Percentiles rank a stretch among this genome's conserved stretches.
These are phyloP conservation scores for Athetis lepigone DNA, from an alignment of 2,888 invertebrate genomes.

Conservation along the genomic window DNA sequence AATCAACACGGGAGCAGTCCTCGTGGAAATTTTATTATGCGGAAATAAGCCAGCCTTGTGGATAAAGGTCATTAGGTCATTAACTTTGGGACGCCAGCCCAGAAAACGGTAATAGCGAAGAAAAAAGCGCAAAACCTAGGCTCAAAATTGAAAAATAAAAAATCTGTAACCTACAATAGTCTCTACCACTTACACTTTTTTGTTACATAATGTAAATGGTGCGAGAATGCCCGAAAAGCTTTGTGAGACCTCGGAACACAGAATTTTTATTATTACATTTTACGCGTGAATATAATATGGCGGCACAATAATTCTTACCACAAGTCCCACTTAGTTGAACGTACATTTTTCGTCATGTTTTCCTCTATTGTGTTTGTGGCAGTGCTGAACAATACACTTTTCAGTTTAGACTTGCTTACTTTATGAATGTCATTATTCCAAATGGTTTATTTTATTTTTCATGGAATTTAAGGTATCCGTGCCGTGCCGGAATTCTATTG, in stretches of 20 bases:
- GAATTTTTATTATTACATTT: slow-evolving; percentile 49
- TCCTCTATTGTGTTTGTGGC: slow-evolving; percentile 34
- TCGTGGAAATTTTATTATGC: slow-evolving; percentile 17
- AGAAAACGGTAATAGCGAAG: not conserved
- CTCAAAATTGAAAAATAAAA: slow-evolving; percentile 24
- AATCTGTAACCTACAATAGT: slow-evolving; percentile 29
- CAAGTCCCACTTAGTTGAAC: slow-evolving; percentile 46
- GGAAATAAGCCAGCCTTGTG: slow-evolving; percentile 14
- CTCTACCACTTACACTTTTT: slow-evolving; percentile 21
- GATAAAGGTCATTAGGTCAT: not conserved
- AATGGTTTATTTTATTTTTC: slow-evolving; percentile 19
- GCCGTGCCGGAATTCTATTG: slow-evolving; percentile 15
- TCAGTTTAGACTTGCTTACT: slow-evolving; percentile 30
- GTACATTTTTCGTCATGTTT: slow-evolving; percentile 44
- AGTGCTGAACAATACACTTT: slow-evolving; percentile 45
- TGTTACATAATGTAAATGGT: slow-evolving; percentile 34
- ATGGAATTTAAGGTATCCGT: slow-evolving; percentile 7
- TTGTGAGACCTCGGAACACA: slow-evolving; percentile 30
- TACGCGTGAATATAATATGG: slow-evolving; percentile 32
- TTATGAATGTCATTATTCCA: slow-evolving; percentile 32
- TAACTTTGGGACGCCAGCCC: not conserved
- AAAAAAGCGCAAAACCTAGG: not conserved
- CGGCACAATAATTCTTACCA: slow-evolving; percentile 41
- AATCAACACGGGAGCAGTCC: not conserved
- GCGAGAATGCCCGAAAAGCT: slow-evolving; percentile 41